A percentile compares a stretch with the other conserved stretches of the same genome.
phyloP scores from a whole-genome alignment of 2,888 invertebrate genomes.

The Stictocephala bisonia region DNA sequence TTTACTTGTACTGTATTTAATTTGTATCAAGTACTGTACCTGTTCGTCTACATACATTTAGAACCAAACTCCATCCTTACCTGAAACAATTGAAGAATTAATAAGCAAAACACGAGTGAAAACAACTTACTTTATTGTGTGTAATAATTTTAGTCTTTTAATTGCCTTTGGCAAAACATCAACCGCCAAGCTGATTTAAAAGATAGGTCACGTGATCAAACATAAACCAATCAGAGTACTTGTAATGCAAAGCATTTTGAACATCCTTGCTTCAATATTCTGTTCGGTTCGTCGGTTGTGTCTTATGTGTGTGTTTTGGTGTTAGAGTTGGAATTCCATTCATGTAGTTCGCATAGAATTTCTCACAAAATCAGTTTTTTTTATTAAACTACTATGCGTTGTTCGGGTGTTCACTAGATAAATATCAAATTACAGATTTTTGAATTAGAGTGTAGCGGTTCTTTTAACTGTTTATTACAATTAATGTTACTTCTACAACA shows the following conservation, averaged over 20 bases:
- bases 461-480: not conserved
- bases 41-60: too few species aligned
- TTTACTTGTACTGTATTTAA: too few species aligned
- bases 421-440: not conserved
- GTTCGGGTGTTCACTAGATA: not conserved
- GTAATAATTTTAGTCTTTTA: too few species aligned
- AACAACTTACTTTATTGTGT: too few species aligned
- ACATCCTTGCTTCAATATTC: slow-evolving; percentile 32
- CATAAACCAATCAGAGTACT: not conserved
- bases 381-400: not conserved
- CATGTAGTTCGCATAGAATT: slow-evolving; percentile 31
- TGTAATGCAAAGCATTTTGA: slow-evolving; percentile 34
- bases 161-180: slow-evolving; percentile 20
- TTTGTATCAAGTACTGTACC: too few species aligned
- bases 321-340: too few species aligned
- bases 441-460: not conserved
- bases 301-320: too few species aligned
- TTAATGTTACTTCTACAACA: slow-evolving; percentile 12
- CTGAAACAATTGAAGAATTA: too few species aligned
- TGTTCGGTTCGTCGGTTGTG: slow-evolving; percentile 10
- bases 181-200: slow-evolving; percentile 47
- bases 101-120: too few species aligned
- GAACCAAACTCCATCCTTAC: too few species aligned
- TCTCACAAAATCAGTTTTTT: not conserved
- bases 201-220: slow-evolving; percentile 32